A percentile compares a stretch with the other conserved stretches of the same genome.
phyloP scores from a whole-genome alignment of 2,888 invertebrate genomes.

The Penaeus monodon region DNA sequence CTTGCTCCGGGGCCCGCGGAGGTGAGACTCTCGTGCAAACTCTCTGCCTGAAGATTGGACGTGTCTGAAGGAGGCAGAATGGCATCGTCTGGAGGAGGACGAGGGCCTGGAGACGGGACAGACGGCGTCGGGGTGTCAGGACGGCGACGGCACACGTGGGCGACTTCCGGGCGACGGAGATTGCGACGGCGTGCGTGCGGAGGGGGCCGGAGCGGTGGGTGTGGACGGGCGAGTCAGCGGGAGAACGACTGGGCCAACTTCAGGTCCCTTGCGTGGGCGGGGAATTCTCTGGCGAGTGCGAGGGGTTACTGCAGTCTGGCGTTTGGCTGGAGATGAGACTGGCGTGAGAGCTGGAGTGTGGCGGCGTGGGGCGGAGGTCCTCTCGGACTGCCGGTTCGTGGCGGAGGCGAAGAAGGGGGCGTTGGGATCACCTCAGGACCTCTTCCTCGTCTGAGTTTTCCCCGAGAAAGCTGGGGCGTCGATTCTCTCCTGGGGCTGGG shows the following conservation, averaged over 20 bases:
- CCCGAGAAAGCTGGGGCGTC: conserved; percentile 1
- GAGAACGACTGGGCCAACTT: background rate
- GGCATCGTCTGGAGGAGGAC: too few species aligned
- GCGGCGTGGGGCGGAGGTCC: background rate
- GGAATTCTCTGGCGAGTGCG: too few species aligned
- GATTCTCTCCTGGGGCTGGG: background rate
- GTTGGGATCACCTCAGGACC: background rate
- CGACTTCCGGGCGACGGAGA: background rate
- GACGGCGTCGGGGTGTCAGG: conserved; percentile 9
- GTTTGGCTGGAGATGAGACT: conserved; percentile 4
- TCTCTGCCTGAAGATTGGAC: too few species aligned
- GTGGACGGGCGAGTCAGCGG: background rate
- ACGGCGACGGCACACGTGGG: background rate
- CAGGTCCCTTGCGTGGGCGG: too few species aligned
- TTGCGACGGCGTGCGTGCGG: background rate
- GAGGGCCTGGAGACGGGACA: background rate
- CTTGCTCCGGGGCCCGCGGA: too few species aligned
- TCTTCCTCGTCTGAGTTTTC: background rate
- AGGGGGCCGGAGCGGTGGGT: too few species aligned
- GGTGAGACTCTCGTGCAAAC: too few species aligned
- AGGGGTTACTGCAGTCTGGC: background rate
- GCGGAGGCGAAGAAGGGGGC: background rate
- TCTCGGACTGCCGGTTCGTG: too few species aligned
- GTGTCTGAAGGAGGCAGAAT: too few species aligned
- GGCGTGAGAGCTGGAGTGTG: conserved; percentile 10